phyloP scores from a whole-genome alignment of 1,140 invertebrate species.

The Pygmarrhopalites habei region DNA sequence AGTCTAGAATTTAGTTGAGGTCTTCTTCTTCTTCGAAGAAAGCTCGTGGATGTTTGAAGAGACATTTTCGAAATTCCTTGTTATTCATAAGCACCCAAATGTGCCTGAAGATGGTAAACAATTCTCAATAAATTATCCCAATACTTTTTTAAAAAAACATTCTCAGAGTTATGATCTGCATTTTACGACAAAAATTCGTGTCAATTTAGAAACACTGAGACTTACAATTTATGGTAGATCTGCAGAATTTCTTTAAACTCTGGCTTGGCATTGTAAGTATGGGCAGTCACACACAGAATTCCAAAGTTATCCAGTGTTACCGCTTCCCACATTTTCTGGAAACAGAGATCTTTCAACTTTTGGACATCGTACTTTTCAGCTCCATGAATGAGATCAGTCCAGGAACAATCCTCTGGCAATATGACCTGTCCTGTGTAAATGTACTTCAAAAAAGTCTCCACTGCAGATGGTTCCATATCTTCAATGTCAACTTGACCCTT shows the following conservation, averaged over 20 bases:
- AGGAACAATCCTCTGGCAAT: constrained; percentile 4
- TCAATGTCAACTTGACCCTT: constrained; percentile 1
- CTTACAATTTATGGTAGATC: constrained; percentile 19
- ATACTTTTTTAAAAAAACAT: too few relatives aligned
- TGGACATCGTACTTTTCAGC: constrained; percentile 16
- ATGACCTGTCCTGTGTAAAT: constrained; percentile 16
- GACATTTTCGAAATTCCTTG: not conserved
- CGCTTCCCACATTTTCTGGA: constrained; percentile 1
- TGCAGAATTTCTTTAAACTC: constrained; percentile 9
- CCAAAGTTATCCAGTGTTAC: constrained; percentile 14
- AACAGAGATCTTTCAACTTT: constrained; percentile 18
- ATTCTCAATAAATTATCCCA: not conserved
- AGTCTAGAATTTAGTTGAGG: too few relatives aligned
- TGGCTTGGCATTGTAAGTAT: constrained; percentile 9
- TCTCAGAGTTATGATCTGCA: too few relatives aligned
- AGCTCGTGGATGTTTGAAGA: not conserved
- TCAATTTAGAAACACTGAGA: too few relatives aligned
- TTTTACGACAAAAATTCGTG: too few relatives aligned
- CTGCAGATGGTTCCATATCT: constrained; percentile 10
- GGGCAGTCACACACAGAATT: constrained; percentile 6
- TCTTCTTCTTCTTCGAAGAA: not conserved
- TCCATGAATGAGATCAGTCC: constrained; percentile 13
- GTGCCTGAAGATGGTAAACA: not conserved
- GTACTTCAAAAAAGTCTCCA: constrained; percentile 9
- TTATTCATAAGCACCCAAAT: not conserved